phyloP scores from a whole-genome alignment of 2,888 invertebrate species.

The Alloscopus bannaensis region DNA sequence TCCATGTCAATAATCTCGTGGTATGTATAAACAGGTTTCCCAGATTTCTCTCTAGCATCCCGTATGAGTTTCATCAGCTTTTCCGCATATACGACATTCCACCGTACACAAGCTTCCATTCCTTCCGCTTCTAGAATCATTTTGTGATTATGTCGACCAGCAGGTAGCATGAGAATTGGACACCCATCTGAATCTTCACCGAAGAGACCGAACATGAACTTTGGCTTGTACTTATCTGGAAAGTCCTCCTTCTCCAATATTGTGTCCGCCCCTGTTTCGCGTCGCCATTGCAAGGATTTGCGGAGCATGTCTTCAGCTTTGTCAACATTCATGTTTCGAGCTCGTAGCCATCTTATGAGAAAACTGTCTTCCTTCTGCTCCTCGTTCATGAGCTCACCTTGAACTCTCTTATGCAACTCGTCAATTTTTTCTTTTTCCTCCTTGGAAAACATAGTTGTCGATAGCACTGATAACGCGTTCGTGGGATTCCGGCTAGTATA shows the following conservation, averaged over 20 bases:
- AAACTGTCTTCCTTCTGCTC: slow-evolving; percentile 47
- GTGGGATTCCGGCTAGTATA: too few relatives aligned
- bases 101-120: slow-evolving; percentile 32
- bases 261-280: slow-evolving; percentile 50
- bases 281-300: slow-evolving; percentile 63
- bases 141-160: slow-evolving; percentile 49
- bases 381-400: slow-evolving; percentile 5
- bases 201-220: slow-evolving; percentile 34
- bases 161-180: slow-evolving; percentile 40
- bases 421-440: slow-evolving; percentile 44
- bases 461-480: too few relatives aligned
- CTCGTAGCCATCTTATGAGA: slow-evolving; percentile 68
- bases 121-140: slow-evolving; percentile 38
- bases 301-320: slow-evolving; percentile 68
- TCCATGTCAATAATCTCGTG: slow-evolving; percentile 60
- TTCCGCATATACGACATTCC: slow-evolving; percentile 56
- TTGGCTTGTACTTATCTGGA: slow-evolving; percentile 45
- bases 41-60: slow-evolving; percentile 23
- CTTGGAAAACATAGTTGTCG: slow-evolving; percentile 33
- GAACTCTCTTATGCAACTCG: slow-evolving; percentile 21
- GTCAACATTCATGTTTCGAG: slow-evolving; percentile 59
- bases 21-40: slow-evolving; percentile 33
- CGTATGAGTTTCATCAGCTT: slow-evolving; percentile 35
- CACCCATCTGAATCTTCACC: slow-evolving; percentile 48
- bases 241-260: slow-evolving; percentile 54